Conservation (phyloP, 2,113 vertebrate species). For the Podiceps cristatus region DNA sequence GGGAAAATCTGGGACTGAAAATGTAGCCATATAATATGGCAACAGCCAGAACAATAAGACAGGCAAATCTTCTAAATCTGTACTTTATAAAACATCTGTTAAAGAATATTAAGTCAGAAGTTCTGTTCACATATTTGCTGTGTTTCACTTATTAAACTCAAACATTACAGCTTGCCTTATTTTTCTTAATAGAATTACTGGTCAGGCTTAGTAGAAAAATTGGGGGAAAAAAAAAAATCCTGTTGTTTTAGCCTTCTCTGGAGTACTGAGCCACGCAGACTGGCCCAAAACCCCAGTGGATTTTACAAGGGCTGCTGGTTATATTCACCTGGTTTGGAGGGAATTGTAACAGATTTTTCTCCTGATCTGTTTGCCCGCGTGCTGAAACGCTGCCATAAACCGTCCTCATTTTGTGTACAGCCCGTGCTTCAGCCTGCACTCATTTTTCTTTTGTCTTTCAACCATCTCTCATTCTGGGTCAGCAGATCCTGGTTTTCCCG, state of each 20-base stretch:
- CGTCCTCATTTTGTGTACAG: neutral
- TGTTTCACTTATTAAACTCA: constrained; percentile 52
- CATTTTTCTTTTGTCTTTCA: constrained; percentile 42
- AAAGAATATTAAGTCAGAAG: constrained; percentile 66
- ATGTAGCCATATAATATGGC: constrained; percentile 19
- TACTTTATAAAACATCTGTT: constrained; percentile 67
- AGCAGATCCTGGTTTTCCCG: constrained; percentile 20
- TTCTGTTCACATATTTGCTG: constrained; percentile 62
- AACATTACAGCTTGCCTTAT: constrained; percentile 40
- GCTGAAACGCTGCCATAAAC: constrained; percentile 49
- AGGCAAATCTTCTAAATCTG: constrained; percentile 68
- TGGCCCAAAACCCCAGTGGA: neutral
- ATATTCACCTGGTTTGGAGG: constrained; percentile 51
- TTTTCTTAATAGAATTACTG: constrained; percentile 59
- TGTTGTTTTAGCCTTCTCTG: neutral
- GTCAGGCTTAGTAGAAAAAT: neutral
- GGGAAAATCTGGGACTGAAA: constrained; percentile 61
- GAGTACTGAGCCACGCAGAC: neutral
- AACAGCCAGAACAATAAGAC: constrained; percentile 51
- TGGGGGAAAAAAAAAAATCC: neutral
- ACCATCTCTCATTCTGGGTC: constrained; percentile 34
- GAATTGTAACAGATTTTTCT: constrained; percentile 1
- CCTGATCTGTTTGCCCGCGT: neutral
- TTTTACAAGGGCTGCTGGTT: constrained; percentile 54
- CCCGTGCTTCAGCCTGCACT: neutral